Conservation (phyloP, 2,113 vertebrate species). For the Pterocles orientalis region DNA sequence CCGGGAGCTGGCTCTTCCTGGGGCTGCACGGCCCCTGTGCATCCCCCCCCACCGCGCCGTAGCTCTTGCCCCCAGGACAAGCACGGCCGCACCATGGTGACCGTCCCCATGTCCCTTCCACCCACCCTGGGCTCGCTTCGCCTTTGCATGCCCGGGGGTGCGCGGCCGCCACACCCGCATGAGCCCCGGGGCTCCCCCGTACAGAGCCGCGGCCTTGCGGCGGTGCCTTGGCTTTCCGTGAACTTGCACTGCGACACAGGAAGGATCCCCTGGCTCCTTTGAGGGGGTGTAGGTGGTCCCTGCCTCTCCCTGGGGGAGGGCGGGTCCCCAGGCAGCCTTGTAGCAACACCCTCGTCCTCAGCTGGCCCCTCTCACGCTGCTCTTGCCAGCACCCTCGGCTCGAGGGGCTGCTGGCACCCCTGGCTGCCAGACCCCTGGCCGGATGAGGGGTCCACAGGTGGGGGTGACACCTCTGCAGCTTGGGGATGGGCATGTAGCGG, state of each 20-base stretch:
- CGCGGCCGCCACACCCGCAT: background rate
- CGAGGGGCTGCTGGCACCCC: background rate
- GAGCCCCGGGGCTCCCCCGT: background rate
- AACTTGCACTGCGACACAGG: conserved; percentile 48
- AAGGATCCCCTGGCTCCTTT: background rate
- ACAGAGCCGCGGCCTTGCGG: conserved; percentile 21
- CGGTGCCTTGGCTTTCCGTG: conserved; percentile 62
- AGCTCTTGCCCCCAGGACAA: background rate
- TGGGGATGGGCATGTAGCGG: background rate
- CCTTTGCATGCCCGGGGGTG: conserved; percentile 28
- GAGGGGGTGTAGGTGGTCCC: background rate
- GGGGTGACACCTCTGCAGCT: fast-evolving
- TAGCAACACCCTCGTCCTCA: background rate
- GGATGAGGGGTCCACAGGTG: fast-evolving
- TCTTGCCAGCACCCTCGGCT: background rate
- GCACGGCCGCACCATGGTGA: background rate
- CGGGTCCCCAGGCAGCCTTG: background rate
- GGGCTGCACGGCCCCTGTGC: background rate
- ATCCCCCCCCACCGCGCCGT: background rate
- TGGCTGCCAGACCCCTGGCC: background rate
- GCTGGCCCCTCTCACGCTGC: background rate
- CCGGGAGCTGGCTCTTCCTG: background rate
- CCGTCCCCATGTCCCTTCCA: background rate
- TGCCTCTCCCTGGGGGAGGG: fast-evolving
- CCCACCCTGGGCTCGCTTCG: background rate